Evolutionary conservation across 2,888 invertebrate species (phyloP), one percentile per base, ranked within the genome.

Genomic region (Ischnura elegans): DNA sequence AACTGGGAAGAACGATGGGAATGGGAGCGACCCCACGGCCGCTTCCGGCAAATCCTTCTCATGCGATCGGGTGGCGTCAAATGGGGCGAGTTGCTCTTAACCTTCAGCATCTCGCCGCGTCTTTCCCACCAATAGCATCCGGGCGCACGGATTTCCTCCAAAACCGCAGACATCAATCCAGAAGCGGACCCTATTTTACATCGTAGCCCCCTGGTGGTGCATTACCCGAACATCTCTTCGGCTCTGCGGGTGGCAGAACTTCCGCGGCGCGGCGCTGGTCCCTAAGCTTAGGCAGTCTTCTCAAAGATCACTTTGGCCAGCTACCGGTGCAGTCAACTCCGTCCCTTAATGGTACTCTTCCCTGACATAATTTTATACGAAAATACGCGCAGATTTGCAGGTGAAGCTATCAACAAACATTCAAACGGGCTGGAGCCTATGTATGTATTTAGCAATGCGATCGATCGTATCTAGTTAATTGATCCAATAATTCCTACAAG

Each of bases 161-260:
- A 51, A 51, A 51, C 76, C 76, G 76, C 76, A 8, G 76, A 5
- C 76, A 76, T 76, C 76, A 76, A 76, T 76, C 76, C 76, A 8
- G 76, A 51, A 76, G 16, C 10, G 29, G 76, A 76, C 13, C 76
- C 76, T 10, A 76, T 76, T 76, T 36, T 13, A n/a, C 19, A 0
- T 25, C 0, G 2, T 2, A 76, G 2, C n/a, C 76, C 76, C 76
- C 25, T 36, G 25, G 36, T 13, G 76, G 76, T 76, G 76, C 36
- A 76, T 13, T 29, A 13, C 36, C 76, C 76, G 76, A 21, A 76
- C 25, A 29, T 2, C 76, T 13, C 10, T 3, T 36, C 6, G 36
- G 76, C 10, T 76, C 36, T 29, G 76, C 76, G 76, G 10, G 36
- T 36, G 13, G 76, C n/a, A 10, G 8, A 76, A 76, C 36, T 0